These are phyloP conservation scores for Loriculus beryllinus DNA, from an alignment of 2,797 vertebrate genomes.

Conservation along the genomic window DNA sequence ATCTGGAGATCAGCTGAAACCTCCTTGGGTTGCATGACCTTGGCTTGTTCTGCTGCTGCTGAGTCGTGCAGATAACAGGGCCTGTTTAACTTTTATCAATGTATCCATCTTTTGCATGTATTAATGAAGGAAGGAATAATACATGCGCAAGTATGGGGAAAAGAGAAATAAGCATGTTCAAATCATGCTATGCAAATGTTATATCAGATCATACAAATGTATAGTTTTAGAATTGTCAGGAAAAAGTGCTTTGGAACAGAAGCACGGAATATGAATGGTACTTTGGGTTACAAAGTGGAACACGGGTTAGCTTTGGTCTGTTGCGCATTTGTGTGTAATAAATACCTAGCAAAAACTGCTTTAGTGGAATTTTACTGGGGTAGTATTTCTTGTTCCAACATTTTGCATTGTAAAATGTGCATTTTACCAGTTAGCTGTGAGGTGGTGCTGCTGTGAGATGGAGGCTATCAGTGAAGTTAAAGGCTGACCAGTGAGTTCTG, in stretches of 20 bases:
- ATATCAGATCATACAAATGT: not conserved
- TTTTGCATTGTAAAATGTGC: not conserved
- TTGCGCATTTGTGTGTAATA: not conserved
- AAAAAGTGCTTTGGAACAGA: not conserved
- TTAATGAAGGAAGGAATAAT: not conserved
- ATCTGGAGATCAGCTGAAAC: not conserved
- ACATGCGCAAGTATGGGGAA: not conserved
- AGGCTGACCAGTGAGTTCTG: not conserved
- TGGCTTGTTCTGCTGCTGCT: not conserved
- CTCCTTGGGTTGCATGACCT: not conserved
- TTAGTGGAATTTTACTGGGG: not conserved
- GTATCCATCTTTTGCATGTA: not conserved
- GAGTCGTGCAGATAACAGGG: not conserved
- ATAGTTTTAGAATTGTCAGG: not conserved
- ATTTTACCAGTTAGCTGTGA: not conserved
- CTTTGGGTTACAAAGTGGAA: not conserved
- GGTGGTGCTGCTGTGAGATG: not conserved
- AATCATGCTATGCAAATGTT: not conserved
- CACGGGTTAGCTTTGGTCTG: not conserved
- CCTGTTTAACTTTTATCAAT: not conserved
- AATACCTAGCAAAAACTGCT: not conserved
- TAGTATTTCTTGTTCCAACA: not conserved
- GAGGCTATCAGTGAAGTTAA: not conserved
- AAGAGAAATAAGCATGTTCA: not conserved
- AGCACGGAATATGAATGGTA: not conserved